Percentiles rank a stretch among this genome's conserved stretches.
Conservation (phyloP, 2,888 invertebrate species). For the Ichneumon xanthorius region DNA sequence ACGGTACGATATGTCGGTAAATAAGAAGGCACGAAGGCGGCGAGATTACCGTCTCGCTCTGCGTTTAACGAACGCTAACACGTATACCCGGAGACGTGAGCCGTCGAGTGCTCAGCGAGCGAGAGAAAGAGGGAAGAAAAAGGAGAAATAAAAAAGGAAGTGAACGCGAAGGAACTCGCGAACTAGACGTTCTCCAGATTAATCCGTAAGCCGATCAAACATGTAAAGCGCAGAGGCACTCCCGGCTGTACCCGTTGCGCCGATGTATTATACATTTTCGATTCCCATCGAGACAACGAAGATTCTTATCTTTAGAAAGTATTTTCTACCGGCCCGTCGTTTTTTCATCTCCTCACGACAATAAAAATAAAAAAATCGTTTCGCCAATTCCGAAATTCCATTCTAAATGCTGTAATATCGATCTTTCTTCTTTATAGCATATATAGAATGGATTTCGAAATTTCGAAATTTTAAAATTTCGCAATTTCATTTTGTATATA, state of each 20-base stretch:
- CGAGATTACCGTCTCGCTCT: too few relatives aligned
- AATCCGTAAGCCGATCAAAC: slow-evolving; percentile 5
- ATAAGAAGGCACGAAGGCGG: neutral
- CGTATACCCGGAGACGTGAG: neutral
- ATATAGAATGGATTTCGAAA: too few relatives aligned
- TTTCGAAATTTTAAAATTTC: too few relatives aligned
- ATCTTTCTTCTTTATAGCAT: too few relatives aligned
- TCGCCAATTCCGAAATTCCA: too few relatives aligned
- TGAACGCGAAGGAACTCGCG: neutral
- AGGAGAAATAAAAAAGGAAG: neutral
- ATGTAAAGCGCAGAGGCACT: neutral
- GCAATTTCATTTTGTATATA: too few relatives aligned
- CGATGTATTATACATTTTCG: neutral
- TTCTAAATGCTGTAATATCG: too few relatives aligned
- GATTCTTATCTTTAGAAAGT: slow-evolving; percentile 1
- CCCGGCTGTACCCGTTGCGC: neutral
- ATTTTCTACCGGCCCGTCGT: neutral
- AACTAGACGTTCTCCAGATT: slow-evolving; percentile 1
- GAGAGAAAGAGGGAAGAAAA: neutral
- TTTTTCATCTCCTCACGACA: neutral
- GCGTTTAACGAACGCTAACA: slow-evolving; percentile 12
- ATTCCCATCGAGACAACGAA: neutral
- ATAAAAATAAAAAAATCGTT: neutral
- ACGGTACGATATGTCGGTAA: neutral
- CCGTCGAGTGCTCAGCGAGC: neutral